These are phyloP conservation scores for Fundulus diaphanus DNA, from an alignment of 2,797 vertebrate genomes.

Conservation along the genomic window DNA sequence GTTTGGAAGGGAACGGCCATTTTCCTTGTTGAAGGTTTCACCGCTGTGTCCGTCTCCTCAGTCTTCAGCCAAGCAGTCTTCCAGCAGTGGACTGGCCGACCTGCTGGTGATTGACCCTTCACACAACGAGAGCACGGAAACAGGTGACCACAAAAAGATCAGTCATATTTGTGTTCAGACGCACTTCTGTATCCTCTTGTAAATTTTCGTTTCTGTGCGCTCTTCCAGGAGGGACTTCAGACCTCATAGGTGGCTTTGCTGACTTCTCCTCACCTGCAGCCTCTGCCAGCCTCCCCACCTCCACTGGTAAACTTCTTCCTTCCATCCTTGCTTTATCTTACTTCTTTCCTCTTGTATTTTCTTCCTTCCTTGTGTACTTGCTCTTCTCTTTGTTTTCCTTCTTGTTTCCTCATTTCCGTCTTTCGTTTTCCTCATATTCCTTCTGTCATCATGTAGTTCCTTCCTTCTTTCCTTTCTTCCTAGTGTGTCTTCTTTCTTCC, in stretches of 20 bases:
- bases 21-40: background rate
- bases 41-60: conserved; percentile 59
- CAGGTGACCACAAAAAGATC: conserved; percentile 77
- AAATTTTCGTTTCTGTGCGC: conserved; percentile 14
- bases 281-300: conserved; percentile 87
- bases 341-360: no score
- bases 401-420: no score
- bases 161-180: background rate
- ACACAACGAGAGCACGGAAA: conserved; percentile 72
- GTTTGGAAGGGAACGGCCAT: no score
- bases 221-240: conserved; percentile 75
- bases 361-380: no score
- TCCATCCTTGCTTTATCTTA: background rate
- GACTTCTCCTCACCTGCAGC: conserved; percentile 92
- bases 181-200: background rate
- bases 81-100: conserved; percentile 88
- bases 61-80: conserved; percentile 82
- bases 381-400: no score
- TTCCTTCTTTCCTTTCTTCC: no score
- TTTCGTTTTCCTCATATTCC: no score
- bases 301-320: conserved; percentile 81
- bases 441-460: no score
- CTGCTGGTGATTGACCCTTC: conserved; percentile 89
- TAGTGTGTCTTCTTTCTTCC: no score
- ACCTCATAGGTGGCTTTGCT: conserved; percentile 94